Base-by-base conservation (phyloP, 2,888 invertebrate genomes). In the Ochropleura leucogaster region DNA sequence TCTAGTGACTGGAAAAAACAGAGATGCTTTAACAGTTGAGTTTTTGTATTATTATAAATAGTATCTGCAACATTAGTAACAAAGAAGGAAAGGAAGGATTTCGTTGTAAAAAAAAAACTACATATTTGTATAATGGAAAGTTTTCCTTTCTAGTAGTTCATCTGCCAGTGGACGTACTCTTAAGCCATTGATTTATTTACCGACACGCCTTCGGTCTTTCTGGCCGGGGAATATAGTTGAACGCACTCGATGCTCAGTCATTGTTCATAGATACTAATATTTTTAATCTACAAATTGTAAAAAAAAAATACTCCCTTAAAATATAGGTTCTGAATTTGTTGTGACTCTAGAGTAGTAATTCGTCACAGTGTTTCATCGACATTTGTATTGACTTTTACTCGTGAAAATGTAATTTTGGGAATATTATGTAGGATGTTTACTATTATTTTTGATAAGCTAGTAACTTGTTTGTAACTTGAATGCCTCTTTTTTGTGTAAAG, bases 141-240 rank as follows among this genome's bases (percentile, higher is more conserved):
- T 51, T 66, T 30, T 68, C 63, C 47, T 57, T 67, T 64, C 66
- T 69, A 68, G 47, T 70, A 64, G 51, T 55, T 71, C 67, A 80
- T 68, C 10, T 70, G 47, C 40, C 40, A 59, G 12, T 40, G 74
- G 64, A 60, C 59, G 60, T 68, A 65, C 59, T 59, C 55, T 40
- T 30, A 64, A 64, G 20, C 20, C 47, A 70, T 74, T 80, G 80
- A 74, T 71, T 80, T 80, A 70, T 80, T 75, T 71, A 65, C 60
- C n/a, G 60, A 68, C 59, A 65, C 67, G 62, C 66, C 74, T 59
- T 14, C 63, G 69, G 67, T 63, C 57, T 67, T 46, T 47, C 51
- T 51, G 49, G 42, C 20, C 42, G 8, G 46, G 40, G 49, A 16
- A 78, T 49, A 64, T 46, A 60, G 62, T 51, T 53, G 55, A 69